These are phyloP conservation scores for Siderastrea radians DNA, from an alignment of 92 coral and sea anemone genomes.

Conservation along the genomic window DNA sequence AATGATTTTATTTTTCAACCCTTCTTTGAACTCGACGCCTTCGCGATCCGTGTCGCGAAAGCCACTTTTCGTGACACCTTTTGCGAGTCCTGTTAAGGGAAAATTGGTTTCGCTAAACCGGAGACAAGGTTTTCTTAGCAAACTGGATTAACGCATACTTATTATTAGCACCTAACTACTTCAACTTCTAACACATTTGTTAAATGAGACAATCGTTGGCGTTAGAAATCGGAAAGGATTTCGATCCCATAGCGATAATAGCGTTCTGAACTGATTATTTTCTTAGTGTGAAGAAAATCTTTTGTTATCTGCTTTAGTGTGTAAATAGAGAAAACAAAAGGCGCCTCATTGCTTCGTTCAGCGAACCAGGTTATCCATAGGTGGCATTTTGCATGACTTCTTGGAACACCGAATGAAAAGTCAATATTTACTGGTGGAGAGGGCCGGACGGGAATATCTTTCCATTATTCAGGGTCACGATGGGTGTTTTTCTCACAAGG, in stretches of 20 bases:
- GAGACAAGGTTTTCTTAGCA: not conserved
- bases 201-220: not conserved
- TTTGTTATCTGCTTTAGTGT: constrained; percentile 12
- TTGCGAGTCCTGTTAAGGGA: not conserved
- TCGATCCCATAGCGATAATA: constrained; percentile 9
- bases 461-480: no score
- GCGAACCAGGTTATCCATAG: no score
- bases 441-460: not conserved
- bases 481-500: no score
- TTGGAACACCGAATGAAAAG: not conserved
- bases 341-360: not conserved
- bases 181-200: not conserved
- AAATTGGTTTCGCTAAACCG: not conserved
- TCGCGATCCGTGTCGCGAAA: not conserved
- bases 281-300: not conserved
- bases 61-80: constrained; percentile 4
- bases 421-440: not conserved
- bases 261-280: not conserved
- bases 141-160: constrained; percentile 4
- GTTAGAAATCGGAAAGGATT: not conserved
- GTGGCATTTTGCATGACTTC: not conserved
- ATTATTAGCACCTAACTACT: constrained; percentile 8
- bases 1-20: not conserved
- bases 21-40: not conserved
- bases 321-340: not conserved